Conservation (phyloP, 2,888 invertebrate species). For the Boloria euphrosyne region DNA sequence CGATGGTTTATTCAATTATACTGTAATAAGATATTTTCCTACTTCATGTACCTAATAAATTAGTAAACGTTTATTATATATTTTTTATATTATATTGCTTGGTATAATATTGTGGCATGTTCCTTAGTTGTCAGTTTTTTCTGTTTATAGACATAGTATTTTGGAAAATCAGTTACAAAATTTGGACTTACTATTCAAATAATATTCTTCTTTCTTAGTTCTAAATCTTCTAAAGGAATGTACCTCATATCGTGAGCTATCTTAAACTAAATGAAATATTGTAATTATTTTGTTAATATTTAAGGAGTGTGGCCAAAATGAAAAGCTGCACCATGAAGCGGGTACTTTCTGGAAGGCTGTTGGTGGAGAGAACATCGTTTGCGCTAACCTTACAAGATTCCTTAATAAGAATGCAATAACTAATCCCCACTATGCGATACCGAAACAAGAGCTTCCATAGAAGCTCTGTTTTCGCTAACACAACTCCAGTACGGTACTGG, state of each 20-base stretch:
- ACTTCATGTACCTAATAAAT: no score
- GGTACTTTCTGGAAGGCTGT: conserved; percentile 56
- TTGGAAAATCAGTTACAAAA: no score
- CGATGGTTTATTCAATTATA: neutral
- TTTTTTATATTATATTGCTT: no score
- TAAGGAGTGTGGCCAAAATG: conserved; percentile 69
- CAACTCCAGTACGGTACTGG: neutral
- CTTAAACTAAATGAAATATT: no score
- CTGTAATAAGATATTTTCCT: neutral
- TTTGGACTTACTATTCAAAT: no score
- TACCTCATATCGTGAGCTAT: no score
- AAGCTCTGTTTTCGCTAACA: neutral
- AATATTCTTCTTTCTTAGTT: no score
- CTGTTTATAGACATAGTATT: no score
- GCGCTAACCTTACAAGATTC: conserved; percentile 55
- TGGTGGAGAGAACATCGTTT: conserved; percentile 58
- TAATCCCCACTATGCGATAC: conserved; percentile 63
- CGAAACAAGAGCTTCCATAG: conserved; percentile 44
- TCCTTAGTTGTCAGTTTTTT: no score
- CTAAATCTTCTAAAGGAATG: no score
- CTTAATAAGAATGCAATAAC: conserved; percentile 53
- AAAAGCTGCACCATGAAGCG: conserved; percentile 48
- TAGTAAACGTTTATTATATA: no score
- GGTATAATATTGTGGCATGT: no score
- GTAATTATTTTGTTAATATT: neutral